Evolutionary conservation across 2,113 vertebrate genomes (phyloP).

Genomic region (Phyllostomus discolor): DNA sequence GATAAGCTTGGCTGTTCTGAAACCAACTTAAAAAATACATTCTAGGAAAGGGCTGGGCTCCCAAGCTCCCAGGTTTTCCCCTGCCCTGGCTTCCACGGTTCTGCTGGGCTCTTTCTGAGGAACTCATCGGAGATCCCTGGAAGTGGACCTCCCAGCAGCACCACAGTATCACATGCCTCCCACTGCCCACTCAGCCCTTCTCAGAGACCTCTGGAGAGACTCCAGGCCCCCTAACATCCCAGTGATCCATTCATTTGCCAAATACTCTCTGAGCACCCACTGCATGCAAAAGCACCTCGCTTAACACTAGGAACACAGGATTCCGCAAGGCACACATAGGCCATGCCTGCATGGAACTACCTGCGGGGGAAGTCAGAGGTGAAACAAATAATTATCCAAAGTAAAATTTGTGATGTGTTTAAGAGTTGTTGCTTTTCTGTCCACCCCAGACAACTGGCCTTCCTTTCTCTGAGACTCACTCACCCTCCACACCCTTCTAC

Average conservation of each 20-base stretch:
- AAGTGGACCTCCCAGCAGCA: neutral
- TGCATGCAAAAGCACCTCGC: neutral
- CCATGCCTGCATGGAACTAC: neutral
- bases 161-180: neutral
- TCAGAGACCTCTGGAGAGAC: neutral
- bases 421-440: neutral
- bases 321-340: neutral
- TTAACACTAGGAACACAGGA: neutral
- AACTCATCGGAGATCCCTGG: conserved; percentile 37
- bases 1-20: conserved; percentile 54
- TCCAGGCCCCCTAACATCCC: neutral
- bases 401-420: neutral
- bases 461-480: neutral
- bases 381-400: neutral
- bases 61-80: conserved; percentile 57
- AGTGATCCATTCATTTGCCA: neutral
- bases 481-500: neutral
- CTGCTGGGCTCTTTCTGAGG: conserved; percentile 29
- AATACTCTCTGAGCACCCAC: neutral
- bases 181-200: neutral
- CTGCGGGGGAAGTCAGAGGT: neutral
- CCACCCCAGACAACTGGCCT: neutral
- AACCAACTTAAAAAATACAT: conserved; percentile 44
- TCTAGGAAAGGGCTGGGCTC: conserved; percentile 49
- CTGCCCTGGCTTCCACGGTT: neutral